A percentile compares a stretch with the other conserved stretches of the same genome.
phyloP scores from a whole-genome alignment of 2,888 invertebrate species.

The Escarpia spicata region DNA sequence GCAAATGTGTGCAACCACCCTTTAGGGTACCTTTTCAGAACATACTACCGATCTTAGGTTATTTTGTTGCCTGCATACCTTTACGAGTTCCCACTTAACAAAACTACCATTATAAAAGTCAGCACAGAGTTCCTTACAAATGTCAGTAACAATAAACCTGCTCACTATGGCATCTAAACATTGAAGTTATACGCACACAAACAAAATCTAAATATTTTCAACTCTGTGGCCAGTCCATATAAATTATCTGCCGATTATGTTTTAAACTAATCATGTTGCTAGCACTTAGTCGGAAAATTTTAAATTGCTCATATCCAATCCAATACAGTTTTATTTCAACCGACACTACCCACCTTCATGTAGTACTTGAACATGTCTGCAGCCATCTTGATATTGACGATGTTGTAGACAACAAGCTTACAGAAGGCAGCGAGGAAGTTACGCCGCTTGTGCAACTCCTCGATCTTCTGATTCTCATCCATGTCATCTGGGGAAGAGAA shows the following conservation, averaged over 20 bases:
- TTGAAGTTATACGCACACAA: not conserved
- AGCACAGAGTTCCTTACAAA: too few species aligned
- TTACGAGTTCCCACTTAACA: too few species aligned
- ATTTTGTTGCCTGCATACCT: too few species aligned
- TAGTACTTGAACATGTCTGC: conserved; percentile 97
- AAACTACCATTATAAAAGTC: too few species aligned
- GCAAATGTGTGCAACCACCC: too few species aligned
- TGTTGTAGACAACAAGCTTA: conserved; percentile 97
- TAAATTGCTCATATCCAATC: not conserved
- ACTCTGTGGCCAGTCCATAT: not conserved
- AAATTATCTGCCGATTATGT: not conserved
- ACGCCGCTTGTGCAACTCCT: conserved; percentile 93
- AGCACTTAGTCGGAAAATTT: not conserved
- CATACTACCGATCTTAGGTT: too few species aligned
- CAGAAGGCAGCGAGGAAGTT: conserved; percentile 97
- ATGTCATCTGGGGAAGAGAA: conserved; percentile 71
- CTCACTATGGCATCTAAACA: not conserved
- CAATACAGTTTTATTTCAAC: not conserved
- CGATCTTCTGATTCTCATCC: conserved; percentile 94
- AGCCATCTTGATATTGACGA: conserved; percentile 88
- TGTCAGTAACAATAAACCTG: too few species aligned
- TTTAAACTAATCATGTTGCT: not conserved
- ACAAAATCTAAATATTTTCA: not conserved
- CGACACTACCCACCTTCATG: conserved; percentile 77
- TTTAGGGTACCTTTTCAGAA: too few species aligned